Conservation (phyloP, 2,888 invertebrate species). For the Terebella lapidaria region DNA sequence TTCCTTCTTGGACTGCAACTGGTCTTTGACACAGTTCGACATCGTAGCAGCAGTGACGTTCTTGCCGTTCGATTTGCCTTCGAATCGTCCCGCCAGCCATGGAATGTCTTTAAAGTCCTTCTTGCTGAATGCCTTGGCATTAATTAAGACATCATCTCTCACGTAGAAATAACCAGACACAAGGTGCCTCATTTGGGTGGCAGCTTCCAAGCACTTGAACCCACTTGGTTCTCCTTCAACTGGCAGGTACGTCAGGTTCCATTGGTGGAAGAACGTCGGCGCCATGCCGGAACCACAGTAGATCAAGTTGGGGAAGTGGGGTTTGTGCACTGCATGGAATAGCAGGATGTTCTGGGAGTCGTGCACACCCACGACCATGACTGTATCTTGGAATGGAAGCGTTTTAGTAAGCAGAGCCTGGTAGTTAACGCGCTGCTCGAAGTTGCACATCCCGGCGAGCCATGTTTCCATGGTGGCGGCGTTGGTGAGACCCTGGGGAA, state of each 20-base stretch:
- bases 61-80: too few relatives aligned
- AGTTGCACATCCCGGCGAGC: conserved; percentile 7
- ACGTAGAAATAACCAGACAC: conserved; percentile 23
- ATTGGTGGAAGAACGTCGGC: neutral
- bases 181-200: conserved; percentile 22
- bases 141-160: conserved; percentile 19
- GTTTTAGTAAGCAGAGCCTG: neutral
- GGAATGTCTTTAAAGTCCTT: too few relatives aligned
- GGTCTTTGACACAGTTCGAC: too few relatives aligned
- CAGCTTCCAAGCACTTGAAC: conserved; percentile 17
- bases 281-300: conserved; percentile 16
- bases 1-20: too few relatives aligned
- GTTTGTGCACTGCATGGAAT: conserved; percentile 17
- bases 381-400: conserved; percentile 1
- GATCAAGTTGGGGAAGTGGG: conserved; percentile 18
- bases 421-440: neutral
- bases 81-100: too few relatives aligned
- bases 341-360: conserved; percentile 8
- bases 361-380: conserved; percentile 15
- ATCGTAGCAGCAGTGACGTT: too few relatives aligned
- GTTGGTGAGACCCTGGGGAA: conserved; percentile 7
- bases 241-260: conserved; percentile 14
- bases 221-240: conserved; percentile 1
- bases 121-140: too few relatives aligned
- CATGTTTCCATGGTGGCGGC: conserved; percentile 6